Evolutionary conservation across 2,113 vertebrate species (phyloP), one percentile per base, ranked within the genome.

Genomic region (Salvator merianae): DNA sequence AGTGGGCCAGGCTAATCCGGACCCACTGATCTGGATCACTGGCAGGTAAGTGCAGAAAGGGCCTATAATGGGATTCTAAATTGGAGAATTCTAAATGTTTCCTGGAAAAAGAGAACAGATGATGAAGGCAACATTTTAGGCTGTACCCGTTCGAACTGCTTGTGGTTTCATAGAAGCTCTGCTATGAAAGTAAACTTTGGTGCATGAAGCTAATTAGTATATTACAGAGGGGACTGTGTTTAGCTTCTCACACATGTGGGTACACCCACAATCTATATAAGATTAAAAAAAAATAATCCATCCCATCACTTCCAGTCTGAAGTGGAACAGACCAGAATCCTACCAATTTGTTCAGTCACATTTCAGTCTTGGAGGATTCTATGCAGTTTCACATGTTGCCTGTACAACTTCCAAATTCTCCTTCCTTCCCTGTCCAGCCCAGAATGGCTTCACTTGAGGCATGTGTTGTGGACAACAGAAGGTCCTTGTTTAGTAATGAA

Each of bases 401-500:
- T 88, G 70, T 83, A 81, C 73, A 86, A 80, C 72, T 84, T 84
- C 79, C 87, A 84, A 80, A 32, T 62, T 65, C 78, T 87, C 80
- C 79, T 30, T 69, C 34, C 32, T 59, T 43, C 26, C 10, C 30
- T 24, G 28, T 16, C 81, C 84, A 86, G 88, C 86, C 77, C 79
- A 90, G 28, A 91, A 91, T 86, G 55, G 55, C 86, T 92, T 87
- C 79, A 74, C 28, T 20, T 91, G 84, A 90, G 88, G 81, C 92
- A 91, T 85, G 85, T 90, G 92, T 90, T 90, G 90, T 82, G 90
- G 92, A 91, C 92, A 93, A 95, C 94, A 94, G 92, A 95, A 94
- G 92, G 90, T 91, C 94, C 94, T 95, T 95, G 94, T 95, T 95
- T 94, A 95, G 94, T 90, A 92, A 90, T 81, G 91, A 94, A 92